Evolutionary conservation across 1,140 invertebrate species (phyloP), one percentile per base, ranked within the genome.

Genomic region (Nasonia vitripennis): DNA sequence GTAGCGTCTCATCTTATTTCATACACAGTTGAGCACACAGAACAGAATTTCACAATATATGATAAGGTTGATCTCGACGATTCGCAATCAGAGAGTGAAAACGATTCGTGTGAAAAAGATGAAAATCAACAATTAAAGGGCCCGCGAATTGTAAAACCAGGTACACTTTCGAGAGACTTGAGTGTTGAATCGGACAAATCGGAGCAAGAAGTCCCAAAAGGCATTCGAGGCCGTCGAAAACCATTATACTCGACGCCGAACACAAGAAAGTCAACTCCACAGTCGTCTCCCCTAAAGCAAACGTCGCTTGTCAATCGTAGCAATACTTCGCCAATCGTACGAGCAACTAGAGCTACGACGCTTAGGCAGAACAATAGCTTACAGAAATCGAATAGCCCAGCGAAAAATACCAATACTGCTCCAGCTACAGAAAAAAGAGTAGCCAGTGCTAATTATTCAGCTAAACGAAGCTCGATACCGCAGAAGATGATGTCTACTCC

Each of bases 161-260:
- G 89, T 7, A 87, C 88, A 74, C 71, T 87, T 6, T 89, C 87
- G n/a, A 88, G 91, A 17, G 92, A 93, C 74, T 45, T 88, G 1
- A 93, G 91, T 45, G 88, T 87, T 0, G 92, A 93, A 48, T 92
- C 91, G 0, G 91, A 91, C 17, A 91, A 90, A 84, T 89, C 89
- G 0, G 91, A 93, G 4, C 88, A 88, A 6, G 92, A 92, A 67
- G 89, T 90, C 75, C 94, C 94, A 0, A 98, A 98, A 92, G 94
- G 92, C 2, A 95, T 98, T 45, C 93, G 97, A 78, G 97, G 97
- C 0, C 92, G 96, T 75, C 95, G 97, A 88, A 98, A 96, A 90
- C 94, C 95, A 0, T 91, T 95, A 2, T 97, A 97, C 88, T 94
- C 91, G 0, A 93, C 87, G 14, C 91, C 92, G 0, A 91, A 88